Evolutionary conservation across 2,113 vertebrate genomes (phyloP).

Genomic region (Tetrax tetrax): DNA sequence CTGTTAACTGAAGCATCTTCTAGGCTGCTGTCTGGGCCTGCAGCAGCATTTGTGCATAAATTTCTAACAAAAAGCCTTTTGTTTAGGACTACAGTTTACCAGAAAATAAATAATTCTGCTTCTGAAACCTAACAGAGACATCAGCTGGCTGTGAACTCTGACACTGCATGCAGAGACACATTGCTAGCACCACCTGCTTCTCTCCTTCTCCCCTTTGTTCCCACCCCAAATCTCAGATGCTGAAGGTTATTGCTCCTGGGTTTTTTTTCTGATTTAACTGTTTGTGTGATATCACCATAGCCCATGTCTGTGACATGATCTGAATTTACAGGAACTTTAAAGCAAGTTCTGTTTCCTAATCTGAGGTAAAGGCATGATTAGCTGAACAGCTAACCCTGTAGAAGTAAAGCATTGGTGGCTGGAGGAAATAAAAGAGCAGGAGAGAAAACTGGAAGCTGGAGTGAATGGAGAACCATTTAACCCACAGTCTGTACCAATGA

Average conservation of each 20-base stretch:
- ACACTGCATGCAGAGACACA: not conserved
- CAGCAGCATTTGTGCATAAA: not conserved
- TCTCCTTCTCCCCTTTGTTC: not conserved
- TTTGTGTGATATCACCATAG: not conserved
- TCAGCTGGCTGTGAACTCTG: not conserved
- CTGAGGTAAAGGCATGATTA: not conserved
- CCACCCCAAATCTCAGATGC: not conserved
- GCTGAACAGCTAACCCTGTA: not conserved
- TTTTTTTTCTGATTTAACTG: not conserved
- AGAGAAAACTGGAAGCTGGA: not conserved
- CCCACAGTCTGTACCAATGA: not conserved
- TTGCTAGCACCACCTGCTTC: not conserved
- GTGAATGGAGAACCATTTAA: not conserved
- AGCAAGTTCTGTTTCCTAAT: not conserved
- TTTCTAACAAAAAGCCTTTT: not conserved
- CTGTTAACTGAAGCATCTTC: not conserved
- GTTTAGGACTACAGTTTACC: not conserved
- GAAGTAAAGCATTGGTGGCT: not conserved
- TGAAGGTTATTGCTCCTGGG: not conserved
- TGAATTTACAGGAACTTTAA: not conserved
- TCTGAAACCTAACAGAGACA: not conserved
- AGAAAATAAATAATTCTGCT: not conserved
- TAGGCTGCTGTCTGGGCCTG: not conserved
- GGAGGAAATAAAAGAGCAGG: not conserved
- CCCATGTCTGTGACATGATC: not conserved